These are phyloP conservation scores for Cephus nigrinus DNA, from an alignment of 2,888 invertebrate genomes.

Conservation along the genomic window DNA sequence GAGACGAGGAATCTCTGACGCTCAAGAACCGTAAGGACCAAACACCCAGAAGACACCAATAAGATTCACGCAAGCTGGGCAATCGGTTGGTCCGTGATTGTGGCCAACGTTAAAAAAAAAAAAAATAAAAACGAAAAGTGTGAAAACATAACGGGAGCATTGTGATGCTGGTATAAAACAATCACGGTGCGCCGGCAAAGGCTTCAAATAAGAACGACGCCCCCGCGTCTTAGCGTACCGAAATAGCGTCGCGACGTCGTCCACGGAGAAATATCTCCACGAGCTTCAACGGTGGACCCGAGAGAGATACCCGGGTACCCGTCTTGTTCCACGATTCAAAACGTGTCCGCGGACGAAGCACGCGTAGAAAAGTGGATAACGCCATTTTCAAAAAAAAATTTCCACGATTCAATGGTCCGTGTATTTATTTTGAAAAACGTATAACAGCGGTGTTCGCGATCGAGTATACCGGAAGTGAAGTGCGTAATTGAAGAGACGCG, in stretches of 20 bases:
- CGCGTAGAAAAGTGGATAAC: neutral
- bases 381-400: neutral
- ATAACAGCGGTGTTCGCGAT: neutral
- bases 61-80: neutral
- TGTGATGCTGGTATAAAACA: neutral
- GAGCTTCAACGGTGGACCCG: neutral
- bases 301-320: neutral
- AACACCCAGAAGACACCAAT: constrained; percentile 33
- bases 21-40: neutral
- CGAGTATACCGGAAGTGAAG: neutral
- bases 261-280: constrained; percentile 1
- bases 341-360: neutral
- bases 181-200: constrained; percentile 15
- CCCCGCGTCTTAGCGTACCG: constrained; percentile 50
- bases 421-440: neutral
- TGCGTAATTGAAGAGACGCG: neutral
- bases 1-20: neutral
- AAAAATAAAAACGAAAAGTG: accelerated
- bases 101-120: neutral
- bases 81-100: neutral
- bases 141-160: neutral
- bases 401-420: neutral
- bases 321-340: neutral
- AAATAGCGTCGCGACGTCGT: constrained; percentile 54
- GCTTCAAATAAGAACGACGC: constrained; percentile 52